Percentiles rank a stretch among this genome's conserved stretches.
These are phyloP conservation scores for Lacerta viridis DNA, from an alignment of 2,797 vertebrate genomes.

Conservation along the genomic window DNA sequence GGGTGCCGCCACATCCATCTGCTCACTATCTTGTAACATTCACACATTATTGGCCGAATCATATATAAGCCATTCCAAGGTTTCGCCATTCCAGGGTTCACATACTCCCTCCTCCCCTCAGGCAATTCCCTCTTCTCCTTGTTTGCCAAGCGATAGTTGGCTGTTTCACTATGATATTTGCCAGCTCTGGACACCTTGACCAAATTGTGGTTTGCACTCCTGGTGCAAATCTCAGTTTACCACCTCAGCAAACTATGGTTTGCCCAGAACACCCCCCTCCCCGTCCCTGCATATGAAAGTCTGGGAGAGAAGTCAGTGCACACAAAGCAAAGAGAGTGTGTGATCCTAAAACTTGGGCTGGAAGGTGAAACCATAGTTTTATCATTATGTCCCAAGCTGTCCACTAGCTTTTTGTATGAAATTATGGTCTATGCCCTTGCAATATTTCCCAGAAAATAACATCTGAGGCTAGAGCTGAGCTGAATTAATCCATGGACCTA, in stretches of 20 bases:
- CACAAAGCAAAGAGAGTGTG: no score
- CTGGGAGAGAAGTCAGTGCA: constrained; percentile 7
- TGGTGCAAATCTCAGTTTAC: constrained; percentile 1
- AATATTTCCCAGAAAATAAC: no score
- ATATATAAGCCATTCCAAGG: background rate
- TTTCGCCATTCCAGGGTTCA: background rate
- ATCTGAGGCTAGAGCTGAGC: no score
- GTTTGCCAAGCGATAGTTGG: background rate
- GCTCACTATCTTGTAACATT: background rate
- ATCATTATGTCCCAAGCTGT: no score
- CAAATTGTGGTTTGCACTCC: background rate
- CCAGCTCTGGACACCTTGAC: background rate
- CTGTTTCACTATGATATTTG: background rate
- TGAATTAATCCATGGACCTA: no score
- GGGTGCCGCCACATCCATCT: background rate
- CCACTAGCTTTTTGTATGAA: no score
- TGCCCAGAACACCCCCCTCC: no score
- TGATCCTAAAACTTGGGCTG: no score
- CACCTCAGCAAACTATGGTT: background rate
- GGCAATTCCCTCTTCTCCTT: background rate
- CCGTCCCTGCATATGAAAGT: no score
- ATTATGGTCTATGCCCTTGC: no score
- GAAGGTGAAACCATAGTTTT: no score
- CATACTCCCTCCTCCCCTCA: background rate
- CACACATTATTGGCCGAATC: background rate